phyloP scores from a whole-genome alignment of 2,113 vertebrate species.

The Actinemys pallida region DNA sequence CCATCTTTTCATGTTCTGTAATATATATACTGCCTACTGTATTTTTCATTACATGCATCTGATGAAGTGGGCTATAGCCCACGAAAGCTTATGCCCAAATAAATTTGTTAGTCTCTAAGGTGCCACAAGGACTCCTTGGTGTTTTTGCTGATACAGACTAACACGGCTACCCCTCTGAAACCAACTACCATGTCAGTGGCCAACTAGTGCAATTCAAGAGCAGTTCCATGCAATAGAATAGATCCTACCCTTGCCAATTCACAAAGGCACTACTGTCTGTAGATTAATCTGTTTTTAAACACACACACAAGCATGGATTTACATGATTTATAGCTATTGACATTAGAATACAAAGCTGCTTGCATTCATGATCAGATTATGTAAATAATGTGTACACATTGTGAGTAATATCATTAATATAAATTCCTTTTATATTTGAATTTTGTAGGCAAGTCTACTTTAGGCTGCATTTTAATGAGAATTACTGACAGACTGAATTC shows the following conservation, averaged over 20 bases:
- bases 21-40: too few relatives aligned
- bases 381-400: neutral
- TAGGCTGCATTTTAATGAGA: neutral
- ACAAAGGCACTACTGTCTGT: neutral
- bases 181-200: neutral
- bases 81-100: too few relatives aligned
- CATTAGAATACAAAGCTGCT: neutral
- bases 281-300: neutral
- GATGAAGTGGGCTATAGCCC: too few relatives aligned
- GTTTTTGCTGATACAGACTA: too few relatives aligned
- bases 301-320: neutral
- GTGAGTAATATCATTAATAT: neutral
- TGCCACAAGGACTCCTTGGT: too few relatives aligned
- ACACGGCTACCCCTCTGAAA: too few relatives aligned
- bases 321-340: neutral
- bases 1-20: too few relatives aligned
- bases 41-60: too few relatives aligned
- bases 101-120: too few relatives aligned
- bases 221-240: neutral
- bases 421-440: neutral
- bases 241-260: neutral
- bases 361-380: constrained; percentile 10
- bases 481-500: neutral
- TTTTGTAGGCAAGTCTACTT: neutral
- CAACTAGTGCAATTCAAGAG: neutral